Evolutionary conservation across 2,797 vertebrate species (phyloP).

Genomic region (Cryptoprocta ferox): DNA sequence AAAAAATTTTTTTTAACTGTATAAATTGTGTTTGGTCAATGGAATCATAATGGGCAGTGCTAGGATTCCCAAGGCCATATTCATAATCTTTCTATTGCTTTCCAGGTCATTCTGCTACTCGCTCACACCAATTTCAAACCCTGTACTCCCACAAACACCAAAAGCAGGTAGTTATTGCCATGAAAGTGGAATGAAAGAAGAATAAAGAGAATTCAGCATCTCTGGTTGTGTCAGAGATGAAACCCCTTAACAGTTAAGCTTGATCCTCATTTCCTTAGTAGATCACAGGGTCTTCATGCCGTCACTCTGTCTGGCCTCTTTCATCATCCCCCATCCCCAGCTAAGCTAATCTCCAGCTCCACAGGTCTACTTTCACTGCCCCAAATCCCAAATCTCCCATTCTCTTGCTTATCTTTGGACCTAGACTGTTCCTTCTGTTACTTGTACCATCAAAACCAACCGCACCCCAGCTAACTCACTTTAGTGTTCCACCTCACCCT

Average conservation of each 20-base stretch:
- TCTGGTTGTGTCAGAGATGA: neutral
- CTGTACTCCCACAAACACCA: neutral
- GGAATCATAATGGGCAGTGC: neutral
- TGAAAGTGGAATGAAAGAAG: neutral
- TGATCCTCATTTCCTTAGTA: neutral
- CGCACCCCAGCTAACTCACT: neutral
- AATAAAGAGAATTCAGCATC: conserved; percentile 13
- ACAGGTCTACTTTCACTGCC: neutral
- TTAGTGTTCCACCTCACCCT: neutral
- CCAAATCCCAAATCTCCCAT: neutral
- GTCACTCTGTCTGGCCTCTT: neutral
- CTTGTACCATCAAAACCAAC: neutral
- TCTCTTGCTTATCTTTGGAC: neutral
- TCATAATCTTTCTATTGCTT: neutral
- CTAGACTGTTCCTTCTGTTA: neutral
- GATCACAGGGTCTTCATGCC: neutral
- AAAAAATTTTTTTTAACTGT: too few species aligned
- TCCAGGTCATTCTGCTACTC: neutral
- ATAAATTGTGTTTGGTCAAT: conserved; percentile 8
- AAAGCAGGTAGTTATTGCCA: neutral
- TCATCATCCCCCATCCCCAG: neutral
- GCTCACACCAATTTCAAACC: neutral
- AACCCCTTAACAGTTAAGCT: neutral
- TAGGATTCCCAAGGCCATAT: conserved; percentile 14
- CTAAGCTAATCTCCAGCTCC: neutral